Evolutionary conservation across 1,140 invertebrate species (phyloP), one percentile per base, ranked within the genome.

Genomic region (Anagrus nilaparvatae): DNA sequence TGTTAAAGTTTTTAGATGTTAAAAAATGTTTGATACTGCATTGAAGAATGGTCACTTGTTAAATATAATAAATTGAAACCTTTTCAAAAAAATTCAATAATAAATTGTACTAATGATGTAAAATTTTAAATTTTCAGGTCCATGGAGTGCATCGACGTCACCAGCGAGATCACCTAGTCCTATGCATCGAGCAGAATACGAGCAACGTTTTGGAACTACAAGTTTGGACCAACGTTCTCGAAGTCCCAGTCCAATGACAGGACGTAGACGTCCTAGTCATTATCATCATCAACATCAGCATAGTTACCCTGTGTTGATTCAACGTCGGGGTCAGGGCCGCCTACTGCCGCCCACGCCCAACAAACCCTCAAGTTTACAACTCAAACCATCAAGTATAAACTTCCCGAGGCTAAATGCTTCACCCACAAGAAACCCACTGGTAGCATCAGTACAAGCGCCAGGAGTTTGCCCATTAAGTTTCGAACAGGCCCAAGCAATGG

Each of bases 341-440:
- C 73, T 81, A 49, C 68, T 92, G 49, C 89, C 90, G 14, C 81
- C 86, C 35, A 93, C 89, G 40, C 89, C 91, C 27, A 88, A 82
- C 59, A 92, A 94, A 63, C 88, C 88, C 52, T 90, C 87, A 60
- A 86, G 82, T 35, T 64, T 88, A 50, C 83, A 85, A 61, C 71
- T 86, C 46, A 81, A 84, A 53, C 81, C 83, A 53, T 73, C 79
- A 29, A 81, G 73, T 58, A 89, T 90, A 62, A 92, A 87, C 71
- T 90, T 94, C 60, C 88, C 88, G 43, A 88, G 87, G 67, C 72
- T 94, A 55, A 94, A 89, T 71, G 81, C 88, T 47, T 93, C 88
- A 56, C 91, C 91, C 24, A 93, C 91, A 41, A 87, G 89, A 59
- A 63, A 61, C 3, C 51, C 62, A 1, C 57, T 63, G 40, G 14